A percentile compares a stretch with the other conserved stretches of the same genome.
Evolutionary conservation across 2,113 vertebrate genomes (phyloP).

Genomic region (Ardeotis arabs): DNA sequence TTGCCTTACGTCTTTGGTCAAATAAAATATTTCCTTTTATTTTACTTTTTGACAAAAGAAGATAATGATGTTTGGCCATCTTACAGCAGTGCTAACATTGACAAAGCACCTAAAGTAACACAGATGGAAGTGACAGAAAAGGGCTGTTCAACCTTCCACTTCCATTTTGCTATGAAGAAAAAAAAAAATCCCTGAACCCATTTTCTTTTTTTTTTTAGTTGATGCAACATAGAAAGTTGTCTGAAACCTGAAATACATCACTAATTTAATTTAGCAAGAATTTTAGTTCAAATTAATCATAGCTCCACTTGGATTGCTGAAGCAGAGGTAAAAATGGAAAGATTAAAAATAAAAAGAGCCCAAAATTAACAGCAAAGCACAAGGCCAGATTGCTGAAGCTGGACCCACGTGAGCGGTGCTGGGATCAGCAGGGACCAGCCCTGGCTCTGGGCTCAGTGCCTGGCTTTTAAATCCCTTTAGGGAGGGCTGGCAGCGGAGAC

Average conservation of each 20-base stretch:
- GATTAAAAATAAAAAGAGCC: conserved; percentile 28
- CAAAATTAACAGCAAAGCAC: background rate
- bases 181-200: background rate
- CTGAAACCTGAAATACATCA: background rate
- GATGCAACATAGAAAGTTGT: background rate
- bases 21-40: background rate
- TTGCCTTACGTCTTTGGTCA: background rate
- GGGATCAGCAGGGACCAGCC: background rate
- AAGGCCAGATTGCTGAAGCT: background rate
- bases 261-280: background rate
- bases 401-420: background rate
- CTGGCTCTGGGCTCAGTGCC: background rate
- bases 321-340: background rate
- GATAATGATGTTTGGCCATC: background rate
- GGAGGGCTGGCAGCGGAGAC: background rate
- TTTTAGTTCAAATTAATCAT: background rate
- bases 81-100: background rate
- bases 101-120: background rate
- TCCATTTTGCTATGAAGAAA: background rate
- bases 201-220: background rate
- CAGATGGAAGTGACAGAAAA: background rate
- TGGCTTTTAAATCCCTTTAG: background rate
- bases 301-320: background rate
- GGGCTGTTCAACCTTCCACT: background rate
- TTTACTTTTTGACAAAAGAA: background rate